Percentiles rank a stretch among this genome's conserved stretches.
Conservation (phyloP, 2,797 vertebrate genomes). For the Cyclopterus lumpus region DNA sequence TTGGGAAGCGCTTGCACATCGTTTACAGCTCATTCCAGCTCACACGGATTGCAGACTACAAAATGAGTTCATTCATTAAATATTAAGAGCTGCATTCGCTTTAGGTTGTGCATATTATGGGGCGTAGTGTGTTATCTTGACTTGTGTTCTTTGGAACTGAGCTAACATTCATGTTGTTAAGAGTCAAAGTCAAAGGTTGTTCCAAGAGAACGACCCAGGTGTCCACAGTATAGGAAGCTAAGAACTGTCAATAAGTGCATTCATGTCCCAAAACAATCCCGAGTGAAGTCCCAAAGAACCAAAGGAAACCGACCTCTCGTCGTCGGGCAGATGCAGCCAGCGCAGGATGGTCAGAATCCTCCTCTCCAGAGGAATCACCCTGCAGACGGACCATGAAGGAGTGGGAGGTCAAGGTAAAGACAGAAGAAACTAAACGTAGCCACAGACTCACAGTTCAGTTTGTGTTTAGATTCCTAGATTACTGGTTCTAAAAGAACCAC, state of each 20-base stretch:
- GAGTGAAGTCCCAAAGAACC: not conserved
- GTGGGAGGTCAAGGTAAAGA: not conserved
- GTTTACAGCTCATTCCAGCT: not conserved
- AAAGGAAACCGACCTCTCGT: constrained; percentile 83
- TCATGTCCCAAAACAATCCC: not conserved
- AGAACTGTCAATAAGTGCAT: not conserved
- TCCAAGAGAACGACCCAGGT: not conserved
- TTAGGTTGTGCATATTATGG: not conserved
- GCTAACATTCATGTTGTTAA: not conserved
- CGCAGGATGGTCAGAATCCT: constrained; percentile 93
- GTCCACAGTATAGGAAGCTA: not conserved
- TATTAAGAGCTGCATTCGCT: not conserved
- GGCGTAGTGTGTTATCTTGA: not conserved
- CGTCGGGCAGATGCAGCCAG: constrained; percentile 92
- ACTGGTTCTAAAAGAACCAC: not conserved
- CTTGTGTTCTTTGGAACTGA: not conserved
- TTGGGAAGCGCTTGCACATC: not conserved
- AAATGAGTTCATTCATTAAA: too few species aligned
- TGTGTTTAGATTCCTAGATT: not conserved
- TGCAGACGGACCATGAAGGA: constrained; percentile 59
- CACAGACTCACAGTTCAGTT: not conserved
- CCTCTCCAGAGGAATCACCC: constrained; percentile 93
- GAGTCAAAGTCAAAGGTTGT: not conserved
- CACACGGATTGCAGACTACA: not conserved
- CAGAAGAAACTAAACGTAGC: not conserved